These are phyloP conservation scores for Hydractinia symbiolongicarpus DNA, from an alignment of 30 jellyfish, hydroid and myxozoan genomes.

Conservation along the genomic window DNA sequence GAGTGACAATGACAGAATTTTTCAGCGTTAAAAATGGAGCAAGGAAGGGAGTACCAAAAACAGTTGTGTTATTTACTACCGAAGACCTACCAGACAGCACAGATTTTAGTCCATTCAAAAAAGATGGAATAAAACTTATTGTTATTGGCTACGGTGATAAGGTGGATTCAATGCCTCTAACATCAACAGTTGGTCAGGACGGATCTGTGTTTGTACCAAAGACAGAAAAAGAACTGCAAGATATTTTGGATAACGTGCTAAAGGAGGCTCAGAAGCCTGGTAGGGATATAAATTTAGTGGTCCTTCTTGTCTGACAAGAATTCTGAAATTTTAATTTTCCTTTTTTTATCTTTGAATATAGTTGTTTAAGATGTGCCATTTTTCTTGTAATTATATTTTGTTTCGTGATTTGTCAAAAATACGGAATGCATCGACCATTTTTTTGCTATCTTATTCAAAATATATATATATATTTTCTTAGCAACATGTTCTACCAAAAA, in stretches of 20 bases:
- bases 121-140: not conserved
- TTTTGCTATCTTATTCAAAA: not conserved
- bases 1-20: not conserved
- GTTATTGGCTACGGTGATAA: conserved; percentile 21
- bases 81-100: not conserved
- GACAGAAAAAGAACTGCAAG: not conserved
- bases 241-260: not conserved
- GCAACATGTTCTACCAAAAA: not conserved
- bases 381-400: not conserved
- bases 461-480: not conserved
- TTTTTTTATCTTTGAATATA: not conserved
- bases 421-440: too few species aligned
- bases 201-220: conserved; percentile 10
- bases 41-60: conserved; percentile 2
- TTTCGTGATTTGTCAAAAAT: too few species aligned
- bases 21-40: conserved; percentile 14
- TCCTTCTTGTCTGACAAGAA: too few species aligned
- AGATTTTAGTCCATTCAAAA: not conserved
- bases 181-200: not conserved
- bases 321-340: not conserved
- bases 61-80: conserved; percentile 17
- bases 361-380: not conserved
- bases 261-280: conserved; percentile 11
- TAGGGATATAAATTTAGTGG: not conserved
- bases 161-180: conserved; percentile 10